Evolutionary conservation across 2,113 vertebrate species (phyloP).

Genomic region (Sceloporus tristichus): DNA sequence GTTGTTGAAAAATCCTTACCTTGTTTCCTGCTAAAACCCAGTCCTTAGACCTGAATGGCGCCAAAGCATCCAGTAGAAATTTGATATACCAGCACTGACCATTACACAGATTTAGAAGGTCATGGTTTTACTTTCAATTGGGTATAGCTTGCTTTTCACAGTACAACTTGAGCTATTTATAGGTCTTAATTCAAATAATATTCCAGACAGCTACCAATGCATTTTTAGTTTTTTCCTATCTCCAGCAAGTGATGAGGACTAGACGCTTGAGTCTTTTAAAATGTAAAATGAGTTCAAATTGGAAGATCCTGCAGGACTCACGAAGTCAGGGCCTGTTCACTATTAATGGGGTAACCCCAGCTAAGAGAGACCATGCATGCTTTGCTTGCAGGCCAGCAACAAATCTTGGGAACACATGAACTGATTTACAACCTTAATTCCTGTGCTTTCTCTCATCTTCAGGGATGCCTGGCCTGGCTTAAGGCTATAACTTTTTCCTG

Average conservation of each 20-base stretch:
- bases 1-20: neutral
- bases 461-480: neutral
- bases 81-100: neutral
- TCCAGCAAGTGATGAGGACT: neutral
- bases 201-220: neutral
- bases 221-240: neutral
- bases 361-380: neutral
- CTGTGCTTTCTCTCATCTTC: neutral
- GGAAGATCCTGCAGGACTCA: neutral
- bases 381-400: neutral
- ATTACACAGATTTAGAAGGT: neutral
- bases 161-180: neutral
- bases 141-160: neutral
- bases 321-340: neutral
- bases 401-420: neutral
- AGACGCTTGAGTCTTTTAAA: neutral
- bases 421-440: neutral
- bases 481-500: neutral
- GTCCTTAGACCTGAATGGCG: neutral
- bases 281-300: neutral
- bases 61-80: neutral
- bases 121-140: neutral
- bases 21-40: neutral
- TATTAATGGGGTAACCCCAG: neutral
- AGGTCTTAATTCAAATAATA: neutral